These are phyloP conservation scores for Morone chrysops DNA, from an alignment of 2,113 vertebrate genomes.

Conservation along the genomic window DNA sequence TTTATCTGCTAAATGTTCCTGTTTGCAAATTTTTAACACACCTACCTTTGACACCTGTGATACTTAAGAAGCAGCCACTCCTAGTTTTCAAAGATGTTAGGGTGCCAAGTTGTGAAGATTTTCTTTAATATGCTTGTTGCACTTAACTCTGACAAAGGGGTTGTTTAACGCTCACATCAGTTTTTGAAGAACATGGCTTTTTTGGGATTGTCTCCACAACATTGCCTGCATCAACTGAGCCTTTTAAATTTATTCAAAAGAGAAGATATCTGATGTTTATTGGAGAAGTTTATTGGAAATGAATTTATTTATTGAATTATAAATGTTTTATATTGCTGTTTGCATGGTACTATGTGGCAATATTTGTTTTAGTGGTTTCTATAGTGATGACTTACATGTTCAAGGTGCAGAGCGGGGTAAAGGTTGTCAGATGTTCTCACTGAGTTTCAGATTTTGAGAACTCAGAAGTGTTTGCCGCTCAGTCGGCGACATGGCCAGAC, in stretches of 20 bases:
- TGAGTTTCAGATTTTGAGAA: slow-evolving; percentile 38
- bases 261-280: slow-evolving; percentile 70
- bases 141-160: slow-evolving; percentile 32
- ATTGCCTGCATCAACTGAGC: slow-evolving; percentile 87
- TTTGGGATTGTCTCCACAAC: slow-evolving; percentile 71
- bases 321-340: slow-evolving; percentile 83
- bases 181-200: slow-evolving; percentile 65
- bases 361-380: slow-evolving; percentile 84
- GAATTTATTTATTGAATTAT: slow-evolving; percentile 74
- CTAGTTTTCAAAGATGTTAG: slow-evolving; percentile 59
- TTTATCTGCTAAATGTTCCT: slow-evolving; percentile 38
- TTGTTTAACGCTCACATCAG: slow-evolving; percentile 45
- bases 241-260: slow-evolving; percentile 76
- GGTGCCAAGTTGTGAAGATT: slow-evolving; percentile 53
- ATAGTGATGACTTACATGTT: slow-evolving; percentile 77
- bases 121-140: slow-evolving; percentile 42
- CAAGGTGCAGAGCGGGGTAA: slow-evolving; percentile 47
- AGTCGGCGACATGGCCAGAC: slow-evolving; percentile 41
- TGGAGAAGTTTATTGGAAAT: slow-evolving; percentile 72
- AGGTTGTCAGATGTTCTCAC: slow-evolving; percentile 37
- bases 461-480: slow-evolving; percentile 23
- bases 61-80: slow-evolving; percentile 45
- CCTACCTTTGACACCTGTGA: slow-evolving; percentile 63
- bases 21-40: slow-evolving; percentile 52
- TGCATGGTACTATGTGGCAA: slow-evolving; percentile 85